A percentile compares a stretch with the other conserved stretches of the same genome.
These are phyloP conservation scores for Vidua chalybeata DNA, from an alignment of 2,113 vertebrate genomes.

Conservation along the genomic window DNA sequence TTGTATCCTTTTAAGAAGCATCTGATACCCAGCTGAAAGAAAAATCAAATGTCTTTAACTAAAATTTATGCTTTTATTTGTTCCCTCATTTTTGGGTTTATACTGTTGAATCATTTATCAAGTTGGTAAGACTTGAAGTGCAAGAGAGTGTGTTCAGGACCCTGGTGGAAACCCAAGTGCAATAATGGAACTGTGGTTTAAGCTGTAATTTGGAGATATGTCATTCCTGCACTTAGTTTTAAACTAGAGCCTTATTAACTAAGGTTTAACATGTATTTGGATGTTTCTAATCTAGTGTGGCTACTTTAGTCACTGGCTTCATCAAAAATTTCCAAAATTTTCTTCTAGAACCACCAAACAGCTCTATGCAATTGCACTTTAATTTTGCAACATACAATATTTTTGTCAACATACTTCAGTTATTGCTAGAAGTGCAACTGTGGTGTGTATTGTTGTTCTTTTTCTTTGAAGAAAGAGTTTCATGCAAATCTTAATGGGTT, in stretches of 20 bases:
- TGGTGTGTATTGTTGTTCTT: neutral
- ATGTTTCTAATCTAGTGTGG: neutral
- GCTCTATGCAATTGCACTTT: neutral
- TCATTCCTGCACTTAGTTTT: neutral
- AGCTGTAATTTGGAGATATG: neutral
- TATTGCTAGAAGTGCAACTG: neutral
- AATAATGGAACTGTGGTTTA: neutral
- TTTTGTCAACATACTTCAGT: neutral
- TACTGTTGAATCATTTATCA: neutral
- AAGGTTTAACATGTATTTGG: neutral
- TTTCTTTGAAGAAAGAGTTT: neutral
- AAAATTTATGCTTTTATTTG: neutral
- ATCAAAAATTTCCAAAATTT: neutral
- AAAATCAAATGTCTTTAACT: neutral
- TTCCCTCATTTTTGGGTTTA: neutral
- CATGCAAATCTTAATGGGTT: neutral
- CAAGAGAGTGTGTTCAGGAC: neutral
- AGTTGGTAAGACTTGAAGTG: neutral
- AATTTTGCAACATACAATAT: neutral
- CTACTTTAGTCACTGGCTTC: neutral
- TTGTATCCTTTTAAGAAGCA: neutral
- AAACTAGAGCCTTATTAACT: neutral
- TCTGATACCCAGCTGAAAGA: neutral
- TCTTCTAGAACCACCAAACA: neutral
- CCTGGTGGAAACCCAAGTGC: neutral